phyloP scores from a whole-genome alignment of 2,888 invertebrate genomes.

The Imbricaverruca yamaguchii region DNA sequence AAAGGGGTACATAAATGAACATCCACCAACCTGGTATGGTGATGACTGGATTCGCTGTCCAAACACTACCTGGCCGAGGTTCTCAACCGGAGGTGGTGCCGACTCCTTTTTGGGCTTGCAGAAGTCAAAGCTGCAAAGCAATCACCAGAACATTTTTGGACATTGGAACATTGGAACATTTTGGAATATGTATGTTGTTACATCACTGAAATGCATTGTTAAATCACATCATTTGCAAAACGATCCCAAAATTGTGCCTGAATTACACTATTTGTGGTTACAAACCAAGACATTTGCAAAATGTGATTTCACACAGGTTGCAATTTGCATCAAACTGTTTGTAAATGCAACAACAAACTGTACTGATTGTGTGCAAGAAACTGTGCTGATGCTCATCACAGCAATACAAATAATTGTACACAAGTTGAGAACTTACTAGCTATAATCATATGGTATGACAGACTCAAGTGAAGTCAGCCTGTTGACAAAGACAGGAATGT shows the following conservation, averaged over 20 bases:
- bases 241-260: neutral
- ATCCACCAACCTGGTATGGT: conserved; percentile 63
- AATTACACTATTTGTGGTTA: neutral
- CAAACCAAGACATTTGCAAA: neutral
- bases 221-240: no score
- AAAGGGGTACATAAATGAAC: no score
- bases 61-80: conserved; percentile 96
- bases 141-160: no score
- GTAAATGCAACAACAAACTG: no score
- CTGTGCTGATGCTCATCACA: no score
- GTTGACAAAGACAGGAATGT: conserved; percentile 86
- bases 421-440: conserved; percentile 55
- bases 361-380: no score
- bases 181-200: no score
- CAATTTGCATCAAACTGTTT: no score
- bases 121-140: conserved; percentile 73
- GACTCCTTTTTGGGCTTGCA: conserved; percentile 60
- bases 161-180: no score
- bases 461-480: conserved; percentile 96
- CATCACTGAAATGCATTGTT: no score
- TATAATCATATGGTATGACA: conserved; percentile 96
- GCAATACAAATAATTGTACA: no score
- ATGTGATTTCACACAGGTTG: neutral
- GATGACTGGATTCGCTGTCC: conserved; percentile 97
- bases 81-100: conserved; percentile 84